Percentiles rank a stretch among this genome's conserved stretches.
phyloP scores from a whole-genome alignment of 2,797 vertebrate genomes.

The Notoglanidium macrostoma region DNA sequence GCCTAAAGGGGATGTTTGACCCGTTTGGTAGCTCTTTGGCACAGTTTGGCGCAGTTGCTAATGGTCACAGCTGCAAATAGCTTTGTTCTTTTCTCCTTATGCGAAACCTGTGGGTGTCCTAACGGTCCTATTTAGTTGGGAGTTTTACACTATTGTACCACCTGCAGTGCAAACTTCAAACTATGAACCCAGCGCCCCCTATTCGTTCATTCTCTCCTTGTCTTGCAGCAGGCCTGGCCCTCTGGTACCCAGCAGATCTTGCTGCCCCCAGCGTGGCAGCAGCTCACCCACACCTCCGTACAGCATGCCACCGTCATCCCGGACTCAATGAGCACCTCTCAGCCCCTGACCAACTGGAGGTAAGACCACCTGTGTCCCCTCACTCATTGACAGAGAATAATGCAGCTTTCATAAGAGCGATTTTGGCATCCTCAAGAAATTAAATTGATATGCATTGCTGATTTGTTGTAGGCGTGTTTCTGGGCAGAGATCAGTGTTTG shows the following conservation, averaged over 20 bases:
- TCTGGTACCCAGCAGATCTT: conserved; percentile 97
- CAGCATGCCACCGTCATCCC: conserved; percentile 95
- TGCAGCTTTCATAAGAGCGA: background rate
- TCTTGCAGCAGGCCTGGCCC: conserved; percentile 92
- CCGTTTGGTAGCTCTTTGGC: conserved; percentile 52
- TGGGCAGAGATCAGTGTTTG: conserved; percentile 15
- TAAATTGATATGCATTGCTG: conserved; percentile 2
- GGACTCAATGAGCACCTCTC: conserved; percentile 90
- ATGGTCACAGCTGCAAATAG: conserved; percentile 57
- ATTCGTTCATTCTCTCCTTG: background rate
- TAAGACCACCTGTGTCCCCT: conserved; percentile 65
- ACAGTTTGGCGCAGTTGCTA: conserved; percentile 51
- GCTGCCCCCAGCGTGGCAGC: conserved; percentile 96
- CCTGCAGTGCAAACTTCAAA: conserved; percentile 13
- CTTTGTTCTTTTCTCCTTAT: conserved; percentile 53
- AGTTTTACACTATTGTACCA: background rate
- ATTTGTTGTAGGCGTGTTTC: conserved; percentile 14
- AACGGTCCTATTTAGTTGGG: conserved; percentile 38
- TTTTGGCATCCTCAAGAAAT: background rate
- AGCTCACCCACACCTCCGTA: conserved; percentile 96
- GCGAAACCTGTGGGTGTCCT: conserved; percentile 41
- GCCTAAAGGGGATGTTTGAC: conserved; percentile 49
- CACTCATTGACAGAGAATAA: background rate
- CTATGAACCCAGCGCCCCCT: conserved; percentile 18
- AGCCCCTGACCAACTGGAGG: conserved; percentile 96